Evolutionary conservation across 2,888 invertebrate species (phyloP).

Genomic region (Microdon myrmicae): DNA sequence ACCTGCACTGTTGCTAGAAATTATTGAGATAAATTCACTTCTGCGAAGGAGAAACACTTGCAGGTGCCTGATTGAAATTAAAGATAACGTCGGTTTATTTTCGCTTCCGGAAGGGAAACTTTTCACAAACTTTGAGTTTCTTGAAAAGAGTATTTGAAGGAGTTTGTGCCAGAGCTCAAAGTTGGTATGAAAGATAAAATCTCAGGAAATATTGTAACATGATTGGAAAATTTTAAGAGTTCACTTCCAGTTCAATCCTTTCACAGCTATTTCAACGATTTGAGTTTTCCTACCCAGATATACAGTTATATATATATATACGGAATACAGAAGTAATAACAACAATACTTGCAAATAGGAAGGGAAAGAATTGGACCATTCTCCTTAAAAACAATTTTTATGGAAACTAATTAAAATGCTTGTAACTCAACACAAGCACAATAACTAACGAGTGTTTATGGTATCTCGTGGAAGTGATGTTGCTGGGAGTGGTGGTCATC

Average conservation of each 20-base stretch:
- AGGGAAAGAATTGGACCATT: too few species aligned
- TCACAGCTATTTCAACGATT: too few species aligned
- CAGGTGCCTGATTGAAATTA: constrained; percentile 21
- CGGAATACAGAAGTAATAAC: neutral
- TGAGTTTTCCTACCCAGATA: too few species aligned
- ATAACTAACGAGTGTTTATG: neutral
- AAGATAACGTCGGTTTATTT: constrained; percentile 25
- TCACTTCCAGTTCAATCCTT: constrained; percentile 2
- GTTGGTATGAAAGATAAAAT: constrained; percentile 5
- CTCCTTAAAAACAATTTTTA: constrained; percentile 4
- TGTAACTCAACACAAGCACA: constrained; percentile 4
- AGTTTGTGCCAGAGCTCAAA: neutral
- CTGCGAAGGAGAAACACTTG: constrained; percentile 2
- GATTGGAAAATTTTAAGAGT: constrained; percentile 3
- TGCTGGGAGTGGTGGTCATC: neutral
- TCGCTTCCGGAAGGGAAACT: constrained; percentile 7
- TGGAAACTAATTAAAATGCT: constrained; percentile 22
- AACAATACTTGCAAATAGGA: neutral
- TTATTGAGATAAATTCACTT: constrained; percentile 1
- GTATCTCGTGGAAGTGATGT: too few species aligned
- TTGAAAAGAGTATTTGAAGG: constrained; percentile 16
- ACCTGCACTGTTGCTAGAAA: constrained; percentile 23
- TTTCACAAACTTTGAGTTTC: constrained; percentile 22
- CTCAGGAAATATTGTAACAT: constrained; percentile 13
- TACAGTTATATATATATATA: too few species aligned